Evolutionary conservation across 2,888 invertebrate species (phyloP), one percentile per base, ranked within the genome.

Genomic region (Dascillus cervinus): DNA sequence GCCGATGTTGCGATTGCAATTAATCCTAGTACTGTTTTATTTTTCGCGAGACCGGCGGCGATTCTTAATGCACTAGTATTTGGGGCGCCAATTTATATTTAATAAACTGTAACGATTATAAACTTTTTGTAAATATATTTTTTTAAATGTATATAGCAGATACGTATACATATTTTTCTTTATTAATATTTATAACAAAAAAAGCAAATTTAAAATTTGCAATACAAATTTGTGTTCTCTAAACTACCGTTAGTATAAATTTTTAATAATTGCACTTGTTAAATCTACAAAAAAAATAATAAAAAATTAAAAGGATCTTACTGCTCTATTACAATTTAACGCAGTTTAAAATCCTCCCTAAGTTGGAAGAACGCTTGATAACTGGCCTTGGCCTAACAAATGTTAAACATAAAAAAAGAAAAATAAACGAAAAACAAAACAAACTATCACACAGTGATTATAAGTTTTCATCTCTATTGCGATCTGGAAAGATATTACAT

Each of bases 241-340:
- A 34, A 34, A 44, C 44, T 50, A 49, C 42, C 52, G 59, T 61
- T 60, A 60, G 54, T 55, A 55, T 60, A 59, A 55, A 56, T 55
- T 53, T 60, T 53, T 53, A 58, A 61, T 63, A 64, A 64, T 64
- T 64, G 64, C 64, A 64, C 64, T 62, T 62, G 61, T 37, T 43
- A 41, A 42, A 38, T 47, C n/a, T n/a, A n/a, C n/a, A n/a, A n/a
- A n/a, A n/a, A n/a, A n/a, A n/a, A n/a, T n/a, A n/a, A n/a, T n/a
- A n/a, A n/a, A n/a, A n/a, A n/a, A n/a, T n/a, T n/a, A n/a, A n/a
- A 46, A 46, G 44, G 46, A 37, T 27, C 37, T 21, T 24, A 32
- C 42, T 37, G 38, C 28, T 34, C 22, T 27, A 19, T 26, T 32
- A 15, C n/a, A n/a, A n/a, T n/a, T 30, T 21, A 20, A 19, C 27